Evolutionary conservation across 1,140 invertebrate genomes (phyloP), one percentile per base, ranked within the genome.

Genomic region (Holcopasites calliopsidis): DNA sequence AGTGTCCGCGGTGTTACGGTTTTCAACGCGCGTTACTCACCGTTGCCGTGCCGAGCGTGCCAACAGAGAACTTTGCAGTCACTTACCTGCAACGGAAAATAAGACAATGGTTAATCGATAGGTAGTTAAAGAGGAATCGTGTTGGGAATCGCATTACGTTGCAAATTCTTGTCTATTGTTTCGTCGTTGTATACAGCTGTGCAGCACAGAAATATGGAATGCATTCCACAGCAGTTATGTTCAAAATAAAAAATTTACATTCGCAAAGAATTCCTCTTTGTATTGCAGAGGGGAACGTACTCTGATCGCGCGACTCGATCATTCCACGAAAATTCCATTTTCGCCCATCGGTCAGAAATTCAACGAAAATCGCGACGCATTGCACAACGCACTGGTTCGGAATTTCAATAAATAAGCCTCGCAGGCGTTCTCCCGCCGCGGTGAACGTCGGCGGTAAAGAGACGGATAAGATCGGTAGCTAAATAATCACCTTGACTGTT

Each of bases 401-500:
- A 33, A 79, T 76, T 76, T 70, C 62, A 78, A 78, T 78, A 77
- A 79, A 77, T 49, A 62, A 77, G 28, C 40, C 28, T 42, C 73
- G 57, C 38, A 23, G 49, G 58, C 69, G 54, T 62, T 10, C 31
- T 55, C 54, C 10, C 28, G 76, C 61, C 23, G n/a, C 42, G 13
- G 31, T 11, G 54, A 21, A 38, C 18, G 52, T 72, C 57, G 55
- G 23, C 23, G 38, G 40, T 42, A 65, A 55, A 57, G 57, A 40
- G 23, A 35, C 57, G 79, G 18, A 80, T 79, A 80, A 80, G 76
- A 80, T 79, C 76, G 50, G 33, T 74, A 52, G 65, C 44, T 65
- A 60, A 77, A 55, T 74, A 75, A 82, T 83, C 76, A 82, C 81
- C 79, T 74, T 82, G 76, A 83, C 76, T 66, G 50, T 78, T 66